These are phyloP conservation scores for Callipepla californica DNA, from an alignment of 2,113 vertebrate genomes.

Conservation along the genomic window DNA sequence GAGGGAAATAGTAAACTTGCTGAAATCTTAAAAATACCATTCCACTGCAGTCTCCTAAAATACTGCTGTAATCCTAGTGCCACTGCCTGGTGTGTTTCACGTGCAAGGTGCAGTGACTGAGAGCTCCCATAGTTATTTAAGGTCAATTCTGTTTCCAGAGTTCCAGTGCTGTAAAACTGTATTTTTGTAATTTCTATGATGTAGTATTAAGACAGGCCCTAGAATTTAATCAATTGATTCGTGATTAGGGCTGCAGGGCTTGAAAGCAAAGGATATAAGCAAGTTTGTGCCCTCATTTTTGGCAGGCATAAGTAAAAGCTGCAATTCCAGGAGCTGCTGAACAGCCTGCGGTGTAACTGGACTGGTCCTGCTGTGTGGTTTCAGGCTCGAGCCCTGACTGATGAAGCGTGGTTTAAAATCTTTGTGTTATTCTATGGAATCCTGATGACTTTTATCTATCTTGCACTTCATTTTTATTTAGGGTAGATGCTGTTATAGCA, in stretches of 20 bases:
- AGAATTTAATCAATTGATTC: not conserved
- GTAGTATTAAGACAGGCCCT: not conserved
- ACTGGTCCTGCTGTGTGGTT: not conserved
- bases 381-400: not conserved
- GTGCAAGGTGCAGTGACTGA: not conserved
- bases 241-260: not conserved
- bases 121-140: not conserved
- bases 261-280: not conserved
- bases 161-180: not conserved
- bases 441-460: not conserved
- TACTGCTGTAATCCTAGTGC: conserved; percentile 19
- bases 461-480: not conserved
- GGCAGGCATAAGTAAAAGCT: not conserved
- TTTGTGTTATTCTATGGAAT: not conserved
- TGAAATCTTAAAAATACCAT: not conserved
- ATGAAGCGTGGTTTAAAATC: not conserved
- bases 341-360: not conserved
- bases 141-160: not conserved
- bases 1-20: not conserved
- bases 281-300: not conserved
- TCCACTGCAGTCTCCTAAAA: conserved; percentile 17
- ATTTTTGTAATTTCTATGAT: not conserved
- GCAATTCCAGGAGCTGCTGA: not conserved
- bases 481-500: not conserved
- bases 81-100: not conserved